Evolutionary conservation across 64 coral and sea anemone species (phyloP), one percentile per base, ranked within the genome.

Genomic region (Anthopleura sola): DNA sequence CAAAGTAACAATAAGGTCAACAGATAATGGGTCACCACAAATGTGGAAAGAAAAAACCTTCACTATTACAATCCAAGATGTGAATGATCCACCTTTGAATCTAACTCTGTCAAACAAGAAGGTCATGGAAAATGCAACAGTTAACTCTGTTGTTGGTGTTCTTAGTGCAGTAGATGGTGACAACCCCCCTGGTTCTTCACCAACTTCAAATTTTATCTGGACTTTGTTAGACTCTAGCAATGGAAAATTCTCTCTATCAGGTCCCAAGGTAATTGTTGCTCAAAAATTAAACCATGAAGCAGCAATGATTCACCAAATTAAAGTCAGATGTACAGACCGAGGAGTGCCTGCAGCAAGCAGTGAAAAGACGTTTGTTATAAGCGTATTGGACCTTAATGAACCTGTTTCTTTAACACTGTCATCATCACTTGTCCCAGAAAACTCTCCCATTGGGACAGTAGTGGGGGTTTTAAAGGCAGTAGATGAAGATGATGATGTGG

Each of bases 71-170:
- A 71, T 71, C 33, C 66, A 71, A 49, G 44, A 97, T 85, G 84
- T 97, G 20, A 97, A 97, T 83, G 94, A 96, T 48, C 94, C 94
- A 36, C 94, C 94, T 68, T 77, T 91, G 60, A 85, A 86, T 14
- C 26, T 96, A 18, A 71, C 68, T 16, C 66, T 96, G 39, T 87
- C 90, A 13, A 79, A 83, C 57, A 24, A 85, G 34, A 49, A 40
- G 21, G 78, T 96, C 19, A 46, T 68, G 31, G 94, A 96, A 55
- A 92, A 91, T 19, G 90, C 90, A 24, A 83, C 84, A 79, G 37
- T 96, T 15, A 87, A 90, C 13, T 46, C 75, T 5, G 60, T 80
- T 44, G 49, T 96, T 85, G 94, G 94, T 58, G 71, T 87, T 24
- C 29, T 97, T 60, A 80, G 34, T 20, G 94, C 94, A 21, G 24